Conservation (phyloP, 2,888 invertebrate genomes). For the Toxonevra muliebris region DNA sequence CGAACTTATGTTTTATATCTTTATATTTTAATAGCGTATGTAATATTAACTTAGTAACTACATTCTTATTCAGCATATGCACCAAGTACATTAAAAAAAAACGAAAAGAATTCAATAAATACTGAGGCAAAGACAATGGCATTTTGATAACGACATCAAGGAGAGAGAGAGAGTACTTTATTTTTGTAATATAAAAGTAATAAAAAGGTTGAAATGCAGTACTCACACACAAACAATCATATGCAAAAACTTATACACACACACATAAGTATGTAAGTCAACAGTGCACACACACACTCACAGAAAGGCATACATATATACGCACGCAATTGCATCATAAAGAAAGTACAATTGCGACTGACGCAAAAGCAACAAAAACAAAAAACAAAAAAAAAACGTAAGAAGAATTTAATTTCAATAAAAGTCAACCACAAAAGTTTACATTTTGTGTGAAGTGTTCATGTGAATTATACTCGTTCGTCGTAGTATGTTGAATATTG, state of each 20-base stretch:
- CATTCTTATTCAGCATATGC: too few relatives aligned
- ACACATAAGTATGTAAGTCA: slow-evolving; percentile 3
- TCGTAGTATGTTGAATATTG: too few relatives aligned
- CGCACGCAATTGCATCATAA: background rate
- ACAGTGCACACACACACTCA: background rate
- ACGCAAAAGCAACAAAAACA: slow-evolving; percentile 1
- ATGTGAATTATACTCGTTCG: too few relatives aligned
- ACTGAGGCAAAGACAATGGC: background rate
- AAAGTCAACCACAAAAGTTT: slow-evolving; percentile 21
- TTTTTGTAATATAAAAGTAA: too few relatives aligned
- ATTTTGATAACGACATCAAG: slow-evolving; percentile 10
- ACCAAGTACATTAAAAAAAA: too few relatives aligned
- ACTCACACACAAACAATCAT: background rate
- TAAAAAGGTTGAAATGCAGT: background rate
- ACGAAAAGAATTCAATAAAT: too few relatives aligned
- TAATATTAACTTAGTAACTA: too few relatives aligned
- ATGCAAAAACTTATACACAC: background rate
- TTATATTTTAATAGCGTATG: too few relatives aligned
- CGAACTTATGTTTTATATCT: too few relatives aligned
- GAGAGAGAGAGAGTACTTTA: slow-evolving; percentile 3
- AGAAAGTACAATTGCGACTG: slow-evolving; percentile 6
- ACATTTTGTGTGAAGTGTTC: background rate
- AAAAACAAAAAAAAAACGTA: slow-evolving; percentile 20
- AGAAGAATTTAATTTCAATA: slow-evolving; percentile 29
- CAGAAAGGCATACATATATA: background rate